These are phyloP conservation scores for Lydus trimaculatus DNA, from an alignment of 2,888 invertebrate species.

Conservation along the genomic window DNA sequence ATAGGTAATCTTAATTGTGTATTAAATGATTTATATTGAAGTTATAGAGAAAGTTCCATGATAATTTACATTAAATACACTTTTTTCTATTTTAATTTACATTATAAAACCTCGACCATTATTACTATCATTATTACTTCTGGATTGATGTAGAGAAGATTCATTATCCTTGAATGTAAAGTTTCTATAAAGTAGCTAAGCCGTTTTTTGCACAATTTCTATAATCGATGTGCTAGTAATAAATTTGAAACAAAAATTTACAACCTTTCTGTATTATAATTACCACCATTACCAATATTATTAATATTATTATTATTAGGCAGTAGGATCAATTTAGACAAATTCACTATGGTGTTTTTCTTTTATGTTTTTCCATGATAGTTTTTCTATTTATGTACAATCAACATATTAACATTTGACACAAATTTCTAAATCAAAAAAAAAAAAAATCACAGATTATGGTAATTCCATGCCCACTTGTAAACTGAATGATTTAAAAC, in stretches of 20 bases:
- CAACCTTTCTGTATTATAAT: background rate
- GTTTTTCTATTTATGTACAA: background rate
- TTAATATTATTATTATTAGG: background rate
- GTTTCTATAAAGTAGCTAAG: background rate
- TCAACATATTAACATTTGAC: constrained; percentile 23
- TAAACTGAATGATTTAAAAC: constrained; percentile 24
- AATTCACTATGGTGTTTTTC: background rate
- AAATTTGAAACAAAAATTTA: background rate
- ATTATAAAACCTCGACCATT: background rate
- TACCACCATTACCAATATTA: too few species aligned
- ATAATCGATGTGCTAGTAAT: too few species aligned
- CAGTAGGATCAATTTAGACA: background rate
- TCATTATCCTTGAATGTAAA: background rate
- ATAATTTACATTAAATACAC: constrained; percentile 2
- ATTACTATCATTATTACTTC: background rate
- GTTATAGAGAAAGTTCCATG: background rate
- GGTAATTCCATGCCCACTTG: constrained; percentile 28
- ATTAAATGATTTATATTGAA: constrained; percentile 11
- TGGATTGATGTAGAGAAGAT: background rate
- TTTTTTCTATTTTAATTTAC: background rate
- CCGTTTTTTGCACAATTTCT: constrained; percentile 4
- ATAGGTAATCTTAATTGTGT: constrained; percentile 6
- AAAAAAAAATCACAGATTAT: constrained; percentile 24
- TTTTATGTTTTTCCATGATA: background rate
- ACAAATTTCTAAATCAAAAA: constrained; percentile 23